Conservation (phyloP, 2,113 vertebrate species). For the Talpa occidentalis region DNA sequence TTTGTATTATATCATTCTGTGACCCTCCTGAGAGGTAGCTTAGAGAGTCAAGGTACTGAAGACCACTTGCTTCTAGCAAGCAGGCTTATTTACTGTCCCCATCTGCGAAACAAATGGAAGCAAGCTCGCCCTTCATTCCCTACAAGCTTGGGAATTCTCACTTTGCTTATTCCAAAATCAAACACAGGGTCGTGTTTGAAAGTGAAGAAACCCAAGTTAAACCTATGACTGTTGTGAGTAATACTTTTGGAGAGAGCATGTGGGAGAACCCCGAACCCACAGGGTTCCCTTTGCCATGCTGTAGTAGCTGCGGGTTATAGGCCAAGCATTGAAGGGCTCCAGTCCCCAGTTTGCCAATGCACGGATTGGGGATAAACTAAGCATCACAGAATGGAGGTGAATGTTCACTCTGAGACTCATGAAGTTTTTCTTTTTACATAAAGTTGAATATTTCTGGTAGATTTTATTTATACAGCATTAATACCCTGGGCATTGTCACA, state of each 20-base stretch:
- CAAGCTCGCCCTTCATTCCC: background rate
- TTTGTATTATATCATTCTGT: background rate
- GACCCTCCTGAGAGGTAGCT: too few relatives aligned
- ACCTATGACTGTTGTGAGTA: background rate
- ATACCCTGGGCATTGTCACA: rapidly evolving
- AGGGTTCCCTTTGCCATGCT: background rate
- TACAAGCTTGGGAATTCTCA: background rate
- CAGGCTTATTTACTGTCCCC: background rate
- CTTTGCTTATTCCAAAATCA: background rate
- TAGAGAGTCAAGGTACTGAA: too few relatives aligned
- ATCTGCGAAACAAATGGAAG: background rate
- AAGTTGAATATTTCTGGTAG: background rate
- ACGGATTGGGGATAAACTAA: background rate
- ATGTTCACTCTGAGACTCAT: background rate
- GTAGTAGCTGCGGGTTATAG: background rate
- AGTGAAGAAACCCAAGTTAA: background rate
- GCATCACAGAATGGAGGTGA: background rate
- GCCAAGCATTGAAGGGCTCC: background rate
- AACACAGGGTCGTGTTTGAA: background rate
- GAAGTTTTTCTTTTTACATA: background rate
- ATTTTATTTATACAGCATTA: background rate
- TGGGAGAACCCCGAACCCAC: background rate
- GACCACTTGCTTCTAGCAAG: too few relatives aligned
- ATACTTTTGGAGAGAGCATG: too few relatives aligned
- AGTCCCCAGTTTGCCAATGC: background rate